Conservation (phyloP, 2,797 vertebrate genomes). For the Tragopan temminckii region DNA sequence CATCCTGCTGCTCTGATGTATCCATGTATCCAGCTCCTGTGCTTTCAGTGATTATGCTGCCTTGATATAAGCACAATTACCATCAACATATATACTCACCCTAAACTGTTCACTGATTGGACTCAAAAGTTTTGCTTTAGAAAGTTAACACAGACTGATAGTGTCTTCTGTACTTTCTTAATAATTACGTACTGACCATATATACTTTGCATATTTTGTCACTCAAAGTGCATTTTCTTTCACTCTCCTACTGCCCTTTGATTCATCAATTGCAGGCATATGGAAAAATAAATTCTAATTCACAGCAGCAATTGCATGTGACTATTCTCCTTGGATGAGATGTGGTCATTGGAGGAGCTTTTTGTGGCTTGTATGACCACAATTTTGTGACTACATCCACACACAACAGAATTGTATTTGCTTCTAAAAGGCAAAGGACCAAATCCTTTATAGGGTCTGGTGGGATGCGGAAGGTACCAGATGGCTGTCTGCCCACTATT, state of each 20-base stretch:
- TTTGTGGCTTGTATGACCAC: background rate
- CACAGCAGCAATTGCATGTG: background rate
- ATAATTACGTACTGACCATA: background rate
- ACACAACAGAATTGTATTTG: background rate
- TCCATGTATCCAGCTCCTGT: background rate
- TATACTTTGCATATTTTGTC: background rate
- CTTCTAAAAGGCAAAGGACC: background rate
- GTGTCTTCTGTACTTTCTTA: background rate
- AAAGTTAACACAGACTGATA: background rate
- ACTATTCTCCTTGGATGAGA: background rate
- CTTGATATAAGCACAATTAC: background rate
- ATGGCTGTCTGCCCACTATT: background rate
- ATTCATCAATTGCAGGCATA: background rate
- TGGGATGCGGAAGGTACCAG: background rate
- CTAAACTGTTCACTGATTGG: background rate
- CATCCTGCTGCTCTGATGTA: background rate
- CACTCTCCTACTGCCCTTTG: background rate
- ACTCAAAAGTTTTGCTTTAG: background rate
- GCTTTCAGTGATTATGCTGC: background rate
- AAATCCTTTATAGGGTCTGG: background rate
- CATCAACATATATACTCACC: background rate
- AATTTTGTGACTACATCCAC: background rate
- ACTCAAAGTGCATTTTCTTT: background rate
- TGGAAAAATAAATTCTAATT: background rate
- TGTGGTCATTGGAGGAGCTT: background rate